Evolutionary conservation across 1,140 invertebrate species (phyloP), one percentile per base, ranked within the genome.

Genomic region (Thalassaphorura encarpata): DNA sequence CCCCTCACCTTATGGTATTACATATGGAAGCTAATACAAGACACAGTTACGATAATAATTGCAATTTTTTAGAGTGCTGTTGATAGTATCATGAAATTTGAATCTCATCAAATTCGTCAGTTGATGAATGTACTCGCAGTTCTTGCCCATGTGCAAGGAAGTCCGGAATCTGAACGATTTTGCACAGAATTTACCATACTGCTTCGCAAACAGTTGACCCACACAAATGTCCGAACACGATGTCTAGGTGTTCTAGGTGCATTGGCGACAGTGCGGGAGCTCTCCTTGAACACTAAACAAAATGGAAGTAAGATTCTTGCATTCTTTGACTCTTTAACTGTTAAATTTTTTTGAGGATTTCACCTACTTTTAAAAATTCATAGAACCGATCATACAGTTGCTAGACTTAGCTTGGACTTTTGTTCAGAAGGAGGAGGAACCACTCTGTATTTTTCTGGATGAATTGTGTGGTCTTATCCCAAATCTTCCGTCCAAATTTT

Each of bases 401-500:
- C 43, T 61, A 0, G 27, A 60, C 23, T 45, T 65, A n/a, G 57
- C 54, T 3, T 65, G 63, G 63, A 28, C 28, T 11, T 28, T 54
- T 28, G 57, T 65, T 2, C 56, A 62, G 46, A 26, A 48, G 3
- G 59, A 65, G 26, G 58, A 59, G 53, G 52, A 62, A 15, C n/a
- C 63, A 15, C 60, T 59, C 27, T 36, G 29, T 16, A 54, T 65
- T 28, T 65, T 62, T 41, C 53, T 61, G 31, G 63, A 65, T 33
- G 62, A 64, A 42, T 16, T 63, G 16, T 28, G 54, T 8, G 41
- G 16, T 15, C 48, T 48, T 18, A 36, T 52, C 19, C 5, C 23
- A 5, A 11, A 3, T 2, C 31, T 61, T 4, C 58, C 58, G 1
- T 19, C 26, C 5, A 24, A n/a, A 21, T n/a, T 50, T 23, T 51